Conservation (phyloP, 2,797 vertebrate species). For the Silurus aristotelis region DNA sequence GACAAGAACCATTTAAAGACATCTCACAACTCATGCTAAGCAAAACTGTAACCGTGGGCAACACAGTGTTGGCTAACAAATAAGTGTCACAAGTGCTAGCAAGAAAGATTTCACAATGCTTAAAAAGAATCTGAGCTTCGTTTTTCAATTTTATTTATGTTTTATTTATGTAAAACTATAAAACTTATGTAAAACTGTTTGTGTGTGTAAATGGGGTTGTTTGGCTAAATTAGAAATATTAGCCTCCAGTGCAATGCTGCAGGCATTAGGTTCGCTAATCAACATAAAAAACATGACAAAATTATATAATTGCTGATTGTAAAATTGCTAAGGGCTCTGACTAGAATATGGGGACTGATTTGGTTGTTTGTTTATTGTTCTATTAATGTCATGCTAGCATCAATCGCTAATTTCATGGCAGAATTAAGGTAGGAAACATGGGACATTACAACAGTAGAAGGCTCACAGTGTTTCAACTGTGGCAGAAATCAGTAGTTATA, state of each 20-base stretch:
- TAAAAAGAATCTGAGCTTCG: too few species aligned
- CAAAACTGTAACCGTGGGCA: neutral
- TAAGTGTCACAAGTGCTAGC: neutral
- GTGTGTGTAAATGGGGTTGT: neutral
- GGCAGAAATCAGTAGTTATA: too few species aligned
- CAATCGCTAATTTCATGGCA: too few species aligned
- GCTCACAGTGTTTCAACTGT: too few species aligned
- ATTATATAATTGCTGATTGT: too few species aligned
- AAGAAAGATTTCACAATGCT: neutral
- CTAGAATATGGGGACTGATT: neutral
- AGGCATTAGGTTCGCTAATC: neutral
- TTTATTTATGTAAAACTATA: too few species aligned
- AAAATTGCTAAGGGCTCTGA: neutral
- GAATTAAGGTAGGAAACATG: too few species aligned
- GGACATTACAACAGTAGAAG: too few species aligned
- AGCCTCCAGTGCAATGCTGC: neutral
- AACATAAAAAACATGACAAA: neutral
- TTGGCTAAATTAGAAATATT: neutral
- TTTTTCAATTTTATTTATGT: too few species aligned
- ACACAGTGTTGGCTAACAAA: neutral
- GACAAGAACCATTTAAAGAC: neutral
- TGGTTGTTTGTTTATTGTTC: too few species aligned
- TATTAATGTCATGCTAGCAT: too few species aligned
- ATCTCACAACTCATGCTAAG: neutral
- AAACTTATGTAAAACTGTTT: neutral